Evolutionary conservation across 1,140 invertebrate species (phyloP), one percentile per base, ranked within the genome.

Genomic region (Akabosia matsudoensis): DNA sequence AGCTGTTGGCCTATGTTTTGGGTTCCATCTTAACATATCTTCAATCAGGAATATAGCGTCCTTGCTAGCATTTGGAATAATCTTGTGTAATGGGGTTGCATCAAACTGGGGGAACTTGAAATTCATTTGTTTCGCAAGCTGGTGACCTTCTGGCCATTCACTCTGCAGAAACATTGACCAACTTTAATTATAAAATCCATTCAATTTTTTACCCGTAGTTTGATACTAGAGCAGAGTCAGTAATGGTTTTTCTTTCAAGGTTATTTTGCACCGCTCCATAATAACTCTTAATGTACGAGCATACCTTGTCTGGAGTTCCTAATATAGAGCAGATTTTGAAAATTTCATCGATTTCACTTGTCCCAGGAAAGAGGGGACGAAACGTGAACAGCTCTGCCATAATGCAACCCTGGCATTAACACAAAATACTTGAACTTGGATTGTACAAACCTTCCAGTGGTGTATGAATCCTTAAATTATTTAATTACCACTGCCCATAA

Each of bases 311-410:
- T 0, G 97, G 97, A 2, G 97, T 98, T 13, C 98, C 98, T 52
- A 98, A 87, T 24, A 99, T 90, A 0, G 94, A 93, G 83, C 96
- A 97, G 74, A 99, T 97, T 86, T 96, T 97, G 83, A 99, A 99
- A 70, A 99, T 91, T 87, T 99, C 94, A 85, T 99, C 98, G 74
- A 99, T 97, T 86, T 99, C 98, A 77, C 94, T 97, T 80, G 92
- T 94, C 0, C 94, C 98, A 0, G 97, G 98, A 86, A 99, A 99
- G 10, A 99, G 86, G 0, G 98, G 97, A 51, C 97, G 88, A 77
- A 98, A 93, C n/a, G 96, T 99, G 84, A 99, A 99, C 14, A 99
- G 86, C 86, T 99, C 98, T 1, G 97, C 94, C 90, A 98, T 95
- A 75, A 99, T 99, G 83, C 97, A 99, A 7, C 97, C 96, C 61